Percentiles rank a stretch among this genome's conserved stretches.
Conservation (phyloP, 2,113 vertebrate species). For the Ornithorhynchus anatinus region DNA sequence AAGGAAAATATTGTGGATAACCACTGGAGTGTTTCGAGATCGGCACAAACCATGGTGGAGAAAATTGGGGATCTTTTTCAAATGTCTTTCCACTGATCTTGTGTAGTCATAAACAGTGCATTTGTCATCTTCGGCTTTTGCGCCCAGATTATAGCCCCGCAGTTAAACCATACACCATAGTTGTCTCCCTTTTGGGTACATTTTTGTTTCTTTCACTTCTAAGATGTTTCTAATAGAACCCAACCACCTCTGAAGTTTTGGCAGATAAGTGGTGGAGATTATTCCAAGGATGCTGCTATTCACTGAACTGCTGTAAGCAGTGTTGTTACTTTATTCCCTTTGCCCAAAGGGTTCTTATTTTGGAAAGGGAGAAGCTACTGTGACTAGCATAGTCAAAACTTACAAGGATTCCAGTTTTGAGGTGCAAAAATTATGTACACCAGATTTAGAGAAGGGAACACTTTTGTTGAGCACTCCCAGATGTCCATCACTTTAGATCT, state of each 20-base stretch:
- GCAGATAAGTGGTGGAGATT: not conserved
- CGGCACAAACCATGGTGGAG: conserved; percentile 41
- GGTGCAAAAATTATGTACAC: not conserved
- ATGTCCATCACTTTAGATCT: not conserved
- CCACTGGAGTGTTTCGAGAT: conserved; percentile 39
- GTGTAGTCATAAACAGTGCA: conserved; percentile 2
- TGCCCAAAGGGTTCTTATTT: not conserved
- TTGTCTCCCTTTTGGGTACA: not conserved
- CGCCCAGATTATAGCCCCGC: not conserved
- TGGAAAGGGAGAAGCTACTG: not conserved
- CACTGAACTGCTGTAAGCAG: not conserved
- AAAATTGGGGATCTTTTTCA: conserved; percentile 20
- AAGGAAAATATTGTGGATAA: conserved; percentile 50
- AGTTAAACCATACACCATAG: not conserved
- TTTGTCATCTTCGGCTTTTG: conserved; percentile 12
- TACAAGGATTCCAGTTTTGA: not conserved
- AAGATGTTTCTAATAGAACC: not conserved
- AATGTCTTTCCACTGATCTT: conserved; percentile 24
- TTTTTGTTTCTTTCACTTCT: conserved; percentile 5
- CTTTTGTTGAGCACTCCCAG: not conserved
- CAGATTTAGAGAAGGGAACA: not conserved
- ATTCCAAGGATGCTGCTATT: not conserved
- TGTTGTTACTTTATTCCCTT: not conserved
- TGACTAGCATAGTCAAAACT: not conserved
- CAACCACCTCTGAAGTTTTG: not conserved